These are phyloP conservation scores for Vidua chalybeata DNA, from an alignment of 2,113 vertebrate genomes.

Conservation along the genomic window DNA sequence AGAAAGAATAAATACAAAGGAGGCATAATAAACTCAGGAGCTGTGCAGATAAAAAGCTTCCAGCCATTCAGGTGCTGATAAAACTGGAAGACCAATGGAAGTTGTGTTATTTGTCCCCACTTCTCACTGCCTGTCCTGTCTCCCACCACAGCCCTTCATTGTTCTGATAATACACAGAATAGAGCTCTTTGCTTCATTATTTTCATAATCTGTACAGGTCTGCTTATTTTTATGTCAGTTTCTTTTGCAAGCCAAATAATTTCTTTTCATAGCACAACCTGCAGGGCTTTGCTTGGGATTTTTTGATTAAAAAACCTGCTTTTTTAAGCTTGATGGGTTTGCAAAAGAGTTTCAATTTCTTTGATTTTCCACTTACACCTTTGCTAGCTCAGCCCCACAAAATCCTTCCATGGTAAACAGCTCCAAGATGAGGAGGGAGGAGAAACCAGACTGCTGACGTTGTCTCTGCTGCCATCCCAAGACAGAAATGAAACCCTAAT, in stretches of 20 bases:
- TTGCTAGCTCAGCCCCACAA: background rate
- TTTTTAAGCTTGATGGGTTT: background rate
- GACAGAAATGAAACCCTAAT: background rate
- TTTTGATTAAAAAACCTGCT: background rate
- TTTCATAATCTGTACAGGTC: background rate
- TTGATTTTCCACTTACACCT: background rate
- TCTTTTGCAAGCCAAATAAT: background rate
- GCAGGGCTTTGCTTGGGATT: background rate
- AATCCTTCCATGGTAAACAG: background rate
- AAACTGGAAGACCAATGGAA: background rate
- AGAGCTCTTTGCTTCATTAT: background rate
- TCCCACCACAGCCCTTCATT: background rate
- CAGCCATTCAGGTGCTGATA: background rate
- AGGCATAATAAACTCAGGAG: background rate
- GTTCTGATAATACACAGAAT: background rate
- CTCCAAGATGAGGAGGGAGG: background rate
- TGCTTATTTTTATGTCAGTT: background rate
- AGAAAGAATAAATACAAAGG: background rate
- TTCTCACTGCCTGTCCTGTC: background rate
- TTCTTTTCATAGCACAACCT: background rate
- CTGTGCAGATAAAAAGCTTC: background rate
- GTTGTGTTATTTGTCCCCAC: background rate
- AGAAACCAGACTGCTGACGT: background rate
- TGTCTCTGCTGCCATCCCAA: background rate
- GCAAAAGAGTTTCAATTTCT: background rate